Percentiles rank a stretch among this genome's conserved stretches.
Evolutionary conservation across 1,140 invertebrate species (phyloP).

Genomic region (Neodiprion fabricii): DNA sequence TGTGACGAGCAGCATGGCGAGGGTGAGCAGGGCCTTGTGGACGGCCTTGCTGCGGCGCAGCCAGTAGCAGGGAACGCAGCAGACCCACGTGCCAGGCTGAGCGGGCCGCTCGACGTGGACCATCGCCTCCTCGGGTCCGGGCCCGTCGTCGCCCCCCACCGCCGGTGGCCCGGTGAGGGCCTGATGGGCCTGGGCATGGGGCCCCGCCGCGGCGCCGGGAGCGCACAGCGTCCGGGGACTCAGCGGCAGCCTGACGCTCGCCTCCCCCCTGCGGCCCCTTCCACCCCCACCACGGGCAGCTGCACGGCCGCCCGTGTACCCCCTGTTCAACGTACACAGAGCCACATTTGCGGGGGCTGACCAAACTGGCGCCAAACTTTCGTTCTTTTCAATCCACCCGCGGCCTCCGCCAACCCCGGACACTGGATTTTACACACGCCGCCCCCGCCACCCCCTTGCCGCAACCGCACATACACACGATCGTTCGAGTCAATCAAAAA

Average conservation of each 20-base stretch:
- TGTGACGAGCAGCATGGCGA: slow-evolving; percentile 67
- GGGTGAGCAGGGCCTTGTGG: slow-evolving; percentile 68
- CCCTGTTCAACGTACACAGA: slow-evolving; percentile 56
- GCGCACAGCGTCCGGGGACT: slow-evolving; percentile 48
- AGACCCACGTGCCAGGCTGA: slow-evolving; percentile 64
- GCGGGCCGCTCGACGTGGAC: slow-evolving; percentile 44
- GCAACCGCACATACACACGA: no score
- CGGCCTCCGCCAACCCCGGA: slow-evolving; percentile 23
- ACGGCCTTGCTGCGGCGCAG: slow-evolving; percentile 65
- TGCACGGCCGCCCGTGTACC: slow-evolving; percentile 42
- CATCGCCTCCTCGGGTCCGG: slow-evolving; percentile 47
- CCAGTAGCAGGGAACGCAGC: slow-evolving; percentile 68
- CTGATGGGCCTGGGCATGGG: slow-evolving; percentile 26
- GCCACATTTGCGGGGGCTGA: slow-evolving; percentile 54
- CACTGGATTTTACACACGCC: no score
- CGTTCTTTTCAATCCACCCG: background rate
- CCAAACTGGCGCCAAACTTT: slow-evolving; percentile 32
- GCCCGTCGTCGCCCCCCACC: slow-evolving; percentile 2
- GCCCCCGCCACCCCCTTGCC: no score
- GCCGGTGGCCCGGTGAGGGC: slow-evolving; percentile 24
- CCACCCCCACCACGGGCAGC: slow-evolving; percentile 25
- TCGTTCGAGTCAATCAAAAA: no score
- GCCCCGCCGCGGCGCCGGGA: slow-evolving; percentile 24
- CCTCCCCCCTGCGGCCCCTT: slow-evolving; percentile 26
- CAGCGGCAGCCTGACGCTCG: slow-evolving; percentile 41